Percentiles rank a stretch among this genome's conserved stretches.
Evolutionary conservation across 2,888 invertebrate species (phyloP).

Genomic region (Loripinus fragilis): DNA sequence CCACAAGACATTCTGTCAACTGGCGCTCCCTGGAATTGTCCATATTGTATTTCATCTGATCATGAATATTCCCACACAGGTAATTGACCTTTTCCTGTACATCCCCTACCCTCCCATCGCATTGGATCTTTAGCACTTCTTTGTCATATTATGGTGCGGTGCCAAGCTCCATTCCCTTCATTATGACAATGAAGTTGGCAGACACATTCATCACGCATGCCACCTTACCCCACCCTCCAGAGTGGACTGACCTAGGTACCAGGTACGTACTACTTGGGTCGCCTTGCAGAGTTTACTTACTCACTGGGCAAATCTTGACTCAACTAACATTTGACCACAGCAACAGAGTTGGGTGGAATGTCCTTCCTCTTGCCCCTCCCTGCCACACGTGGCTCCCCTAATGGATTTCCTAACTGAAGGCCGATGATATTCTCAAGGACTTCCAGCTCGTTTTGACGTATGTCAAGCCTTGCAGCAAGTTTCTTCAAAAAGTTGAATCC

Average conservation of each 20-base stretch:
- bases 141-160: background rate
- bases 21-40: background rate
- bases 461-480: slow-evolving; percentile 15
- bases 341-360: slow-evolving; percentile 23
- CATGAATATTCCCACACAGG: background rate
- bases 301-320: too few relatives aligned
- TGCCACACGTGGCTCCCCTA: background rate
- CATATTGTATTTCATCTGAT: background rate
- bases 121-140: background rate
- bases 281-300: slow-evolving; percentile 10
- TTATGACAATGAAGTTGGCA: background rate
- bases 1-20: background rate
- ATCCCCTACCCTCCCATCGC: too few relatives aligned
- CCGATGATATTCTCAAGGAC: background rate
- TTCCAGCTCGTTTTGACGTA: background rate
- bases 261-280: background rate
- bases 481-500: slow-evolving; percentile 39
- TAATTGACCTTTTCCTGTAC: too few relatives aligned
- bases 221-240: background rate
- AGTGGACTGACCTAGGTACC: slow-evolving; percentile 20
- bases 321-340: background rate
- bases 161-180: background rate
- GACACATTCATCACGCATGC: slow-evolving; percentile 25
- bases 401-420: background rate
- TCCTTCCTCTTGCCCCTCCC: background rate